Evolutionary conservation across 1,140 invertebrate species (phyloP).

Genomic region (Brachionus manjavacas): DNA sequence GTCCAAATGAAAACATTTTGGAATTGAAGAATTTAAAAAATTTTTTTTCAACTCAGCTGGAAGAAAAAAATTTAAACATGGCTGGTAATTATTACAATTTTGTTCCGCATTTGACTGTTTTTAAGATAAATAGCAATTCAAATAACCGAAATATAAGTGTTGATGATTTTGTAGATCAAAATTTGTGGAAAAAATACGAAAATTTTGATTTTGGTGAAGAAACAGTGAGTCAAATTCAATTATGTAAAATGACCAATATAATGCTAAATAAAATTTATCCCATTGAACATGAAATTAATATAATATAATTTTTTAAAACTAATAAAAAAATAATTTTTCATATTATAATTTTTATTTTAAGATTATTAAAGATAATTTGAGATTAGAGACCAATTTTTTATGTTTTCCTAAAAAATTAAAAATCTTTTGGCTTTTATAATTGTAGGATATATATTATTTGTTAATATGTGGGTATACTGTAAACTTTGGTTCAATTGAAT

Average conservation of each 20-base stretch:
- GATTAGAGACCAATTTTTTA: too few species aligned
- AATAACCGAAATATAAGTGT: slow-evolving; percentile 45
- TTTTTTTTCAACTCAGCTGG: slow-evolving; percentile 49
- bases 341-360: too few species aligned
- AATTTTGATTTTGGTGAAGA: slow-evolving; percentile 51
- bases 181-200: slow-evolving; percentile 48
- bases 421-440: too few species aligned
- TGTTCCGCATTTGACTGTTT: slow-evolving; percentile 58
- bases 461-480: too few species aligned
- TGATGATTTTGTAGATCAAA: slow-evolving; percentile 47
- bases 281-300: background rate
- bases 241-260: slow-evolving; percentile 52
- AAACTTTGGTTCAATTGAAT: too few species aligned
- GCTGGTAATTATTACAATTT: slow-evolving; percentile 52
- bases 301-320: background rate
- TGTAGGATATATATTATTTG: too few species aligned
- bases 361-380: too few species aligned
- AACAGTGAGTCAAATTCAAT: slow-evolving; percentile 49
- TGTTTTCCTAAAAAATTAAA: too few species aligned
- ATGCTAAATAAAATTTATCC: slow-evolving; percentile 2
- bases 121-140: slow-evolving; percentile 53
- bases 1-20: slow-evolving; percentile 45
- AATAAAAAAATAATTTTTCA: background rate
- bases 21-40: slow-evolving; percentile 48
- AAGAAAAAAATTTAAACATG: slow-evolving; percentile 50